Conservation (phyloP, 2,797 vertebrate genomes). For the Gallirallus australis region DNA sequence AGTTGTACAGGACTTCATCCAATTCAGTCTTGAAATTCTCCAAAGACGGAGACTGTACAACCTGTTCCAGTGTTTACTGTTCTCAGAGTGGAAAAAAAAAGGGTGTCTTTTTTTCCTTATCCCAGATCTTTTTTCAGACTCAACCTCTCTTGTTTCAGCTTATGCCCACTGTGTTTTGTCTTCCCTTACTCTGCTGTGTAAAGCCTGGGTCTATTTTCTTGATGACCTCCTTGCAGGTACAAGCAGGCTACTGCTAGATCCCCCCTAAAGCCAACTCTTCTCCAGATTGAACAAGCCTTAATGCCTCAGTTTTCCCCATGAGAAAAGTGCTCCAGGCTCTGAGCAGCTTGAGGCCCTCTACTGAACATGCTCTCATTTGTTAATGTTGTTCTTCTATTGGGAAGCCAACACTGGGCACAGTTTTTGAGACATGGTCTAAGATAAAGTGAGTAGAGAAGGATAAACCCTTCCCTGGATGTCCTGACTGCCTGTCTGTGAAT, state of each 20-base stretch:
- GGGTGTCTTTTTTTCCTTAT: neutral
- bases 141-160: neutral
- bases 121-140: neutral
- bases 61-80: neutral
- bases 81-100: neutral
- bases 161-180: accelerated
- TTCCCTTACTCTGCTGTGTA: neutral
- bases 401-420: neutral
- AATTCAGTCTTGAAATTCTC: neutral
- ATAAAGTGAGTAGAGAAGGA: neutral
- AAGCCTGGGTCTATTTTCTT: neutral
- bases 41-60: neutral
- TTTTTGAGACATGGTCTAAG: neutral
- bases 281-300: neutral
- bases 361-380: neutral
- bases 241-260: neutral
- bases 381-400: neutral
- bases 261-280: neutral
- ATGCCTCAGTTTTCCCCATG: neutral
- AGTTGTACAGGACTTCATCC: neutral
- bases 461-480: accelerated
- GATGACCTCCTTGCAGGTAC: neutral
- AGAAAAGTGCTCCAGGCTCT: neutral
- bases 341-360: neutral
- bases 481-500: neutral